Evolutionary conservation across 1,140 invertebrate genomes (phyloP), one percentile per base, ranked within the genome.

Genomic region (Andrena cerasifolii): DNA sequence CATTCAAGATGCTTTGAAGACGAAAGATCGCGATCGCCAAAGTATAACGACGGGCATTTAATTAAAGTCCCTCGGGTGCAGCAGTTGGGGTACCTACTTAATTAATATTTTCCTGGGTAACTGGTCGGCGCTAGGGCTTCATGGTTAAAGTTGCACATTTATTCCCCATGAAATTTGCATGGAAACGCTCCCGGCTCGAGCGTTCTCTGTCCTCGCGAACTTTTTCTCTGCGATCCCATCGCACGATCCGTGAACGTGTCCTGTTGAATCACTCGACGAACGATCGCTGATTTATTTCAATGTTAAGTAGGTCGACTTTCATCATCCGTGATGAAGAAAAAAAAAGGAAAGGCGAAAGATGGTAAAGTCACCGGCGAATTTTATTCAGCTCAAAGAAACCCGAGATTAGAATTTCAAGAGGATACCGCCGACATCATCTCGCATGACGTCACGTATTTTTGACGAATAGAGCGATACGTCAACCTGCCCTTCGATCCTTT

Each of bases 131-230:
- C n/a, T n/a, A n/a, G n/a, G n/a, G n/a, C n/a, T n/a, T n/a, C n/a
- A n/a, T n/a, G n/a, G n/a, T 53, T 28, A 26, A 28, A 26, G 33
- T 16, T 18, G 36, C 16, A n/a, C 53, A 18, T 61, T 61, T 47
- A 59, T 61, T 61, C 5, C 16, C 36, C 28, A 47, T 61, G 31
- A 61, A 72, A 72, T 72, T 72, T 47, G 56, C 68, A 72, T 72
- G 14, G 68, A 47, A 72, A 72, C 45, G 21, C 54, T 7, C 43
- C 16, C 36, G 21, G 45, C 7, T n/a, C n/a, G n/a, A 36, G 5
- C 40, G 18, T 26, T n/a, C n/a, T 62, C 12, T n/a, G 18, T 59
- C 18, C 16, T 59, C 31, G 31, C 33, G 56, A 2, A 43, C 51
- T 61, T 71, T 61, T 62, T 21, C 28, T 28, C 33, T 14, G 49